phyloP scores from a whole-genome alignment of 1,140 invertebrate genomes.

The Venturia canescens region DNA sequence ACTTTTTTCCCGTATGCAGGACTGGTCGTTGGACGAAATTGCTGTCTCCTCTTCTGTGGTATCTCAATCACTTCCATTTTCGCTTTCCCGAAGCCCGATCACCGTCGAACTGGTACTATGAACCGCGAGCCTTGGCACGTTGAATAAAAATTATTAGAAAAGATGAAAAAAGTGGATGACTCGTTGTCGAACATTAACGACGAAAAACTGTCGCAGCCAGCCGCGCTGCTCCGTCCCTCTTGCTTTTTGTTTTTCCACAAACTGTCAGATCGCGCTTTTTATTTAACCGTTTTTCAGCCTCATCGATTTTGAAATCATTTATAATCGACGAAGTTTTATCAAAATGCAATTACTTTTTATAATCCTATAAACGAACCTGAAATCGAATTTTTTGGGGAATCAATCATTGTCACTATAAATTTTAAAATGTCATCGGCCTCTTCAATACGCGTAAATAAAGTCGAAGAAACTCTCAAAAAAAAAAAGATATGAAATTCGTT shows the following conservation, averaged over 20 bases:
- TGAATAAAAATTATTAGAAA: conserved; percentile 10
- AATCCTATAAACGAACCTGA: too few relatives aligned
- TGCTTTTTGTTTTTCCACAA: conserved; percentile 1
- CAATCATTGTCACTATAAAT: too few relatives aligned
- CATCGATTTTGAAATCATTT: too few relatives aligned
- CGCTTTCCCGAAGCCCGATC: not conserved
- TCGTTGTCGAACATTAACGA: not conserved
- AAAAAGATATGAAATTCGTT: too few relatives aligned
- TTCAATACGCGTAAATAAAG: too few relatives aligned
- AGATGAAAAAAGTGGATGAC: not conserved
- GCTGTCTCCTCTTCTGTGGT: conserved; percentile 40
- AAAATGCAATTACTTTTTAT: too few relatives aligned
- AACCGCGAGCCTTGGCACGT: not conserved
- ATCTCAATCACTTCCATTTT: conserved; percentile 60
- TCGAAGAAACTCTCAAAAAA: too few relatives aligned
- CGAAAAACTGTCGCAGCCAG: not conserved
- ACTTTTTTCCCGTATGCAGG: conserved; percentile 57
- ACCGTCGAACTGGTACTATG: too few relatives aligned
- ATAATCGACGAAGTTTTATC: too few relatives aligned
- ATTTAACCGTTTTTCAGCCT: not conserved
- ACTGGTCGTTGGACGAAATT: conserved; percentile 18
- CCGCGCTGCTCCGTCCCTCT: not conserved
- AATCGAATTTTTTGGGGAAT: too few relatives aligned
- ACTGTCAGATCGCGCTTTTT: not conserved
- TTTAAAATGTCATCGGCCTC: too few relatives aligned